Base-by-base conservation (phyloP, 2,797 vertebrate species). In the Coccyzus lansbergi region DNA sequence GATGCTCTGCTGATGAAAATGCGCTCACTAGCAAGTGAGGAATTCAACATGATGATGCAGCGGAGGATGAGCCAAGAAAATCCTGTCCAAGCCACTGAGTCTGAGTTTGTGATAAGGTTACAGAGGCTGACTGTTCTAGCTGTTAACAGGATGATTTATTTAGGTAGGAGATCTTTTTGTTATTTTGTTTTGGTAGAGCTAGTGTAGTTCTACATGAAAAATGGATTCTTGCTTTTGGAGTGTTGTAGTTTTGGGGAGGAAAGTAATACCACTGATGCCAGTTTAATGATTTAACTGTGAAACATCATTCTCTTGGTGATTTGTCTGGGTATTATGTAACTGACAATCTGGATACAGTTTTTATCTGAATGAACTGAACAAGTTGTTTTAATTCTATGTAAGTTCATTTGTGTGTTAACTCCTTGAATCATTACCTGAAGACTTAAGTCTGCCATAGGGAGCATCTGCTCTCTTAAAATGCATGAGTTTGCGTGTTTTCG, bases 41-140 rank as follows among this genome's bases (percentile, higher is more conserved):
- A 99, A 90, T 99, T 99, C 68, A 98, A 98, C 58, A 97, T 98
- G 94, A 99, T 99, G 99, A 99, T 99, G 98, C 99, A 99, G 87
- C 97, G 98, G 53, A 98, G 99, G 93, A 99, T 99, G 99, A 99
- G 99, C 97, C 99, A 99, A 96, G 99, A 99, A 96, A 99, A 98
- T 97, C 98, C 99, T 3, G 97, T 99, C 71, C 98, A 98, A 81
- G 99, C 99, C 36, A 98, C 98, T 5, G 99, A 99, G 92, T 95
- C 98, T 0, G 99, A 99, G 94, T 98, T 99, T 33, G 97, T 98
- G 4, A 99, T 99, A 80, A 97, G 99, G 55, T 97, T 99, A 82
- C 99, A 99, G 98, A 98, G 98, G 82, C 98, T 99, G 15, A 98
- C 98, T 70, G 97, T 99, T 70, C 97, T 99, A 64, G 98, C 99